Base-by-base conservation (phyloP, 2,113 vertebrate species). In the Acanthisitta chloris region DNA sequence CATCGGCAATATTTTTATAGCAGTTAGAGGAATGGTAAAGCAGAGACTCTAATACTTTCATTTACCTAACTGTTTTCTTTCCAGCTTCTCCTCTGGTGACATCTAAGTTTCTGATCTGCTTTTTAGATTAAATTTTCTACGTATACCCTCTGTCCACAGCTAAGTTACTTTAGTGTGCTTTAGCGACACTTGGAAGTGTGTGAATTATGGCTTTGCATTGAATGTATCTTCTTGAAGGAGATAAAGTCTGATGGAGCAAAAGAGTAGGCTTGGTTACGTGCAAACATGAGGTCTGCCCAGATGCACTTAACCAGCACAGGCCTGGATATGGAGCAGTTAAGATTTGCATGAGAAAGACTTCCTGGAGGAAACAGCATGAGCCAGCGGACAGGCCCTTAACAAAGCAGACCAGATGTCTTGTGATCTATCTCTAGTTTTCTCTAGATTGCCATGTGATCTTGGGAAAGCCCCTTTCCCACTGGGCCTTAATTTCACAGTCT, bases 371-470 rank as follows among this genome's bases (percentile, higher is more conserved):
- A 86, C 20, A 88, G 49, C 11, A 12, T 24, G 33, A 93, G 26
- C 33, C 52, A 69, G 62, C 54, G 71, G 61, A 82, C 70, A 59
- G 71, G 38, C 45, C 78, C 36, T 38, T 83, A 72, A 62, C 34
- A 78, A 77, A 91, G 58, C n/a, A 46, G 42, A 67, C 59, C 76
- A 94, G 79, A 96, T 83, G 79, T 77, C 88, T 80, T 92, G 64
- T 93, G 76, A 88, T 81, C 58, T 65, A 8, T 76, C 64, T 62
- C 72, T 81, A 90, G 38, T 70, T 92, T 88, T 88, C 46, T 58
- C 58, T 86, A 74, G 4, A 4, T 78, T 94, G 16, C 46, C 59
- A 46, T 74, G 34, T 71, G 76, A 88, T 62, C 80, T 86, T 86
- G 72, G 38, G 77, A 93, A 94, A 74, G 51, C n/a, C 2, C 1